Evolutionary conservation across 35 echinoderm and acorn worm genomes (phyloP), one percentile per base, ranked within the genome.

Genomic region (Eucidaris tribuloides): DNA sequence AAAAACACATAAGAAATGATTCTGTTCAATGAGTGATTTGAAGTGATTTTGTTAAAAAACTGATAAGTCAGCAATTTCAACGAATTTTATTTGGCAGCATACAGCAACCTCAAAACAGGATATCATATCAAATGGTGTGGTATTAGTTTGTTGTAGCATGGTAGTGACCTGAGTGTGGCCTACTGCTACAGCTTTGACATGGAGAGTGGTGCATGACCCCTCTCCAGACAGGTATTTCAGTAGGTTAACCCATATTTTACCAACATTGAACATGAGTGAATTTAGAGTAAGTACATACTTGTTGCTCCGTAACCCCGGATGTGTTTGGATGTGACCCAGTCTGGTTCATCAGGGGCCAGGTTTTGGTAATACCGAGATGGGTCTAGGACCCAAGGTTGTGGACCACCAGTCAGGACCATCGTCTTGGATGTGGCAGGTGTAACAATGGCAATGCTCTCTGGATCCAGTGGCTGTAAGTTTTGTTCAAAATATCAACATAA

Each of bases 151-250:
- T 24, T 83, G 54, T n/a, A 90, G 65, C n/a, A 32, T 60, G 2
- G 90, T 91, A 1, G 60, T 93, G 23, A 99, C 87, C 59, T 90
- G 96, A 33, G 96, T 93, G 76, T 99, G 86, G 32, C 96, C 96
- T 54, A 68, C 45, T 33, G 81, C 76, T 25, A 90, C 34, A 14
- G 96, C 96, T 50, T 78, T 93, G 38, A 99, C 79, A 44, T 82
- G 86, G 19, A 99, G 78, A 76, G 92, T 85, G 28, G 86, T 86
- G 63, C 96, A 99, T 0, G 90, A 87, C 1, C 91, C 87, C 17
- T 87, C 56, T n/a, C n/a, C n/a, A n/a, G n/a, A n/a, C n/a, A n/a
- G n/a, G n/a, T n/a, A n/a, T n/a, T n/a, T n/a, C n/a, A n/a, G n/a
- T n/a, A n/a, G n/a, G n/a, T n/a, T n/a, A n/a, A n/a, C n/a, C n/a